A percentile compares a stretch with the other conserved stretches of the same genome.
Evolutionary conservation across 1,140 invertebrate genomes (phyloP).

Genomic region (Zaprionus capensis): DNA sequence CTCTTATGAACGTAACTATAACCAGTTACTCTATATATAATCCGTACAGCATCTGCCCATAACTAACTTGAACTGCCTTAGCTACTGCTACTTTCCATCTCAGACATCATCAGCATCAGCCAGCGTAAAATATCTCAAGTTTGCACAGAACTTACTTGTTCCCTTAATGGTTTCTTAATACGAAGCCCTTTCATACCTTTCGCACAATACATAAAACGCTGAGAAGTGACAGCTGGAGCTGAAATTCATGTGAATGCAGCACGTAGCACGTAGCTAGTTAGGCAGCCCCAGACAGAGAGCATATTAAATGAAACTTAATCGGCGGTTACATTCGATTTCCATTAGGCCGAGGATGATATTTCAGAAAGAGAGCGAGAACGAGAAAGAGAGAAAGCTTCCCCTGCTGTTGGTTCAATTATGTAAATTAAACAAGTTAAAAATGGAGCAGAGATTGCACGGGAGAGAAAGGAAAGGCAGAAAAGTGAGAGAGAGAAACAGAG

Average conservation of each 20-base stretch:
- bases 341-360: conserved; percentile 26
- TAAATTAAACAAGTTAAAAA: conserved; percentile 46
- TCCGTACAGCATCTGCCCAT: too few species aligned
- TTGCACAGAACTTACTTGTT: neutral
- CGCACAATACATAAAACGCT: neutral
- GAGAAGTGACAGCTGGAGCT: conserved; percentile 6
- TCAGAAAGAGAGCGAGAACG: neutral
- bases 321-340: conserved; percentile 37
- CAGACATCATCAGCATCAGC: neutral
- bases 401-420: conserved; percentile 60
- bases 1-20: too few species aligned
- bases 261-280: conserved; percentile 4
- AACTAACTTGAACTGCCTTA: too few species aligned
- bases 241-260: neutral
- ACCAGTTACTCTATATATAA: too few species aligned
- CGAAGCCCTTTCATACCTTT: conserved; percentile 1
- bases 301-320: conserved; percentile 24
- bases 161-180: conserved; percentile 7
- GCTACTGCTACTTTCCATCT: too few species aligned
- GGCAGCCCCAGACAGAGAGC: neutral
- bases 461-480: neutral
- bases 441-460: conserved; percentile 16
- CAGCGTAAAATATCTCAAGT: neutral
- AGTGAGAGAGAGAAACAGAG: neutral
- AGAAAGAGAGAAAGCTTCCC: conserved; percentile 2